phyloP scores from a whole-genome alignment of 2,113 vertebrate species.

The Tachysurus fulvidraco region DNA sequence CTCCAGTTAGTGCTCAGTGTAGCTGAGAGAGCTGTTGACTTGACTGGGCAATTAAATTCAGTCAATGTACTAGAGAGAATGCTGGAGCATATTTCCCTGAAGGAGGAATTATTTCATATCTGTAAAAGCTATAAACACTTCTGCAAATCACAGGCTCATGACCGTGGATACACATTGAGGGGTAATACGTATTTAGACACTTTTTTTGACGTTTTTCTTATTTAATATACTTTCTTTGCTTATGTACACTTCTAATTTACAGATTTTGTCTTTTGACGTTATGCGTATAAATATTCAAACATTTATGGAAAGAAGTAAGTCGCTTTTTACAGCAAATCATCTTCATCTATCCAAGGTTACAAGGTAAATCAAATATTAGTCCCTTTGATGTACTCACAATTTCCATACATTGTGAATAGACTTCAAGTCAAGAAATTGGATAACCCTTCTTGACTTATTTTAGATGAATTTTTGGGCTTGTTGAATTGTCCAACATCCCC shows the following conservation, averaged over 20 bases:
- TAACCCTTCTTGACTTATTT: not conserved
- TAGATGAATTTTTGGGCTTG: not conserved
- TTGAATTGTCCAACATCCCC: not conserved
- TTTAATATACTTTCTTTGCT: not conserved
- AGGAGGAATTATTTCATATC: slow-evolving; percentile 45
- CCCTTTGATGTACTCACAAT: not conserved
- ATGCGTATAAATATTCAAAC: not conserved
- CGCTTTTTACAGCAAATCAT: not conserved
- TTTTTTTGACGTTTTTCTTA: not conserved
- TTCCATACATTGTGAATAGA: not conserved
- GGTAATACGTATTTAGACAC: not conserved
- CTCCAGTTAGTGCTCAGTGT: slow-evolving; percentile 27
- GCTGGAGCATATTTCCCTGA: slow-evolving; percentile 19
- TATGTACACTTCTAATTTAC: not conserved
- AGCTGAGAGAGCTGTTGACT: slow-evolving; percentile 32
- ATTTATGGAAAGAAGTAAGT: not conserved
- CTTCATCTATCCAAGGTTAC: too few relatives aligned
- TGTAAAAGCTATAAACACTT: slow-evolving; percentile 12
- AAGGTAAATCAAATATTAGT: not conserved
- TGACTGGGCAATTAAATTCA: slow-evolving; percentile 55
- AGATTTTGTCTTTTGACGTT: not conserved
- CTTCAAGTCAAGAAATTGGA: not conserved
- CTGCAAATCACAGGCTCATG: not conserved
- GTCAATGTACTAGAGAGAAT: slow-evolving; percentile 25
- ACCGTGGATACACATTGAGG: not conserved